These are phyloP conservation scores for Dicyrtomina minuta DNA, from an alignment of 2,888 invertebrate species.

Conservation along the genomic window DNA sequence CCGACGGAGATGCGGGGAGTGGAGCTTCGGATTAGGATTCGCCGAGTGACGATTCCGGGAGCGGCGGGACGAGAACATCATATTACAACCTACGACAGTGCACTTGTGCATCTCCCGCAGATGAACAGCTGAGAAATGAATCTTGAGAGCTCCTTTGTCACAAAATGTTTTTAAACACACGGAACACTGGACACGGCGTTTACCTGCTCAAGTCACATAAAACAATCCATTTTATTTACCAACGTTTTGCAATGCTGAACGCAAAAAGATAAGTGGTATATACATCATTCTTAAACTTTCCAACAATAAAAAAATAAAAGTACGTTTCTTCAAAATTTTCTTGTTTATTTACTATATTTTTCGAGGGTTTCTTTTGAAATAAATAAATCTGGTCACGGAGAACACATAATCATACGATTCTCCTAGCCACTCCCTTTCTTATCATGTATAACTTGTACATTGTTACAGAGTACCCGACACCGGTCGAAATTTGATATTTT, in stretches of 20 bases:
- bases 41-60: constrained; percentile 96
- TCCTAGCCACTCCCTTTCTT: no score
- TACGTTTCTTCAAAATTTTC: background rate
- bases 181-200: constrained; percentile 96
- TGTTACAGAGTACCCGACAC: no score
- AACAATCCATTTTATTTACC: background rate
- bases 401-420: no score
- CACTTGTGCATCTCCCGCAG: constrained; percentile 99
- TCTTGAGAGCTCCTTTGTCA: constrained; percentile 98
- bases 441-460: no score
- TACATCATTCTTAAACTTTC: background rate
- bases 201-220: constrained; percentile 62
- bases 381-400: no score
- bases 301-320: background rate
- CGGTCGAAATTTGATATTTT: no score
- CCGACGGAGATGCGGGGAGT: constrained; percentile 88
- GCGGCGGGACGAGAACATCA: constrained; percentile 97
- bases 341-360: no score
- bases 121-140: constrained; percentile 98
- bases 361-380: no score
- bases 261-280: background rate
- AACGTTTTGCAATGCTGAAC: background rate
- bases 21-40: constrained; percentile 96
- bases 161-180: constrained; percentile 98
- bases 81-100: constrained; percentile 96